Percentiles rank a stretch among this genome's conserved stretches.
Conservation (phyloP, 1,140 invertebrate genomes). For the Drosophila sp. region DNA sequence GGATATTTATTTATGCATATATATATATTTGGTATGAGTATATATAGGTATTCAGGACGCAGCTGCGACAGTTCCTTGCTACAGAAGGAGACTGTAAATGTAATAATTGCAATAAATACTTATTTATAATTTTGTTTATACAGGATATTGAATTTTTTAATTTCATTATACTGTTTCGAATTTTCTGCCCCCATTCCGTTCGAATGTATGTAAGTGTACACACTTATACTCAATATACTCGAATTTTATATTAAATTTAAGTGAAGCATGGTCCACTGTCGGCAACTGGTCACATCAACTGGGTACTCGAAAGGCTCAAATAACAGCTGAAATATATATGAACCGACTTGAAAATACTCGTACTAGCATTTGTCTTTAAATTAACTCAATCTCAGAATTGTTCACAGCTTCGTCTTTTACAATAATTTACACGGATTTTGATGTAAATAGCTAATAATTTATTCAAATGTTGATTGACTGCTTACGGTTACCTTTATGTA, state of each 20-base stretch:
- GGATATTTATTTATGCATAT: conserved; percentile 3
- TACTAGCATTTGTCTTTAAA: background rate
- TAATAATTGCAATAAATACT: conserved; percentile 81
- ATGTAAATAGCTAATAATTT: background rate
- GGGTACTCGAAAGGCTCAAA: background rate
- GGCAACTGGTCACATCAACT: background rate
- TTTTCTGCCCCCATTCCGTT: conserved; percentile 17
- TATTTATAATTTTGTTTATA: conserved; percentile 79
- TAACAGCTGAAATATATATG: background rate
- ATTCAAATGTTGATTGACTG: background rate
- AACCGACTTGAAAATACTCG: background rate
- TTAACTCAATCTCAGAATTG: no score
- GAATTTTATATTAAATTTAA: conserved; percentile 63
- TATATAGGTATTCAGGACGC: conserved; percentile 42
- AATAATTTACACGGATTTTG: no score
- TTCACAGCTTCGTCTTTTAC: no score
- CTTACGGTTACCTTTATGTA: background rate
- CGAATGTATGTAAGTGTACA: conserved; percentile 24
- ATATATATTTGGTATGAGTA: conserved; percentile 13
- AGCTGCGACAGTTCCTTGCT: conserved; percentile 60
- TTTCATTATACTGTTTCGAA: conserved; percentile 50
- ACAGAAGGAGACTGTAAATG: conserved; percentile 59
- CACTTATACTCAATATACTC: no score
- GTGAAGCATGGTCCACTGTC: conserved; percentile 23
- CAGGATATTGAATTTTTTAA: conserved; percentile 82